These are phyloP conservation scores for Sorex fumeus DNA, from an alignment of 2,113 vertebrate species.

Conservation along the genomic window DNA sequence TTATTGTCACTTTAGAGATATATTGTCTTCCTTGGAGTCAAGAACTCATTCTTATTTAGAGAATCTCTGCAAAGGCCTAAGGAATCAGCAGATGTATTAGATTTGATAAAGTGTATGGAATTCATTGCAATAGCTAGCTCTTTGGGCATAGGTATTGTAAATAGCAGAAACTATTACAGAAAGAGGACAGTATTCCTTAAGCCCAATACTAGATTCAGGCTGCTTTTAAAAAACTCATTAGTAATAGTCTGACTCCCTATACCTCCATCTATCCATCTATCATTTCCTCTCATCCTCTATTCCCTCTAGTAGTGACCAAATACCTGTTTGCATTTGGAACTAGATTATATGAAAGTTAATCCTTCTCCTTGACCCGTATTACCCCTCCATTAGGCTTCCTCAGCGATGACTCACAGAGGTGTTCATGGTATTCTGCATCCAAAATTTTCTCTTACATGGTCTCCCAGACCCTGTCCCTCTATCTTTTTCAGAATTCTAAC, in stretches of 20 bases:
- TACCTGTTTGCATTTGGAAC: not conserved
- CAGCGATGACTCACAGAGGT: not conserved
- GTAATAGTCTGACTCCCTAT: not conserved
- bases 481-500: constrained; percentile 11
- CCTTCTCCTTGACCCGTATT: not conserved
- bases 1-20: not conserved
- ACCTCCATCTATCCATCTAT: fast-evolving
- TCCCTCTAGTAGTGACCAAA: not conserved
- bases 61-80: not conserved
- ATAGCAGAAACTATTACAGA: not conserved
- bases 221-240: constrained; percentile 12
- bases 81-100: not conserved
- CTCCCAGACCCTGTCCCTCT: not conserved
- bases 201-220: not conserved
- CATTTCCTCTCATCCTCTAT: not conserved
- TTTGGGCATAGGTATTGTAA: constrained; percentile 16
- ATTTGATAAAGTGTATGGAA: not conserved
- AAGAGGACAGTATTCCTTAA: not conserved
- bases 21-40: constrained; percentile 38
- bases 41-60: constrained; percentile 2
- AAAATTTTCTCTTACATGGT: not conserved
- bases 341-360: not conserved
- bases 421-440: not conserved
- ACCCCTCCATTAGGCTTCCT: not conserved
- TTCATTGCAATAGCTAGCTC: not conserved